phyloP scores from a whole-genome alignment of 2,797 vertebrate genomes.

The Trachurus trachurus region DNA sequence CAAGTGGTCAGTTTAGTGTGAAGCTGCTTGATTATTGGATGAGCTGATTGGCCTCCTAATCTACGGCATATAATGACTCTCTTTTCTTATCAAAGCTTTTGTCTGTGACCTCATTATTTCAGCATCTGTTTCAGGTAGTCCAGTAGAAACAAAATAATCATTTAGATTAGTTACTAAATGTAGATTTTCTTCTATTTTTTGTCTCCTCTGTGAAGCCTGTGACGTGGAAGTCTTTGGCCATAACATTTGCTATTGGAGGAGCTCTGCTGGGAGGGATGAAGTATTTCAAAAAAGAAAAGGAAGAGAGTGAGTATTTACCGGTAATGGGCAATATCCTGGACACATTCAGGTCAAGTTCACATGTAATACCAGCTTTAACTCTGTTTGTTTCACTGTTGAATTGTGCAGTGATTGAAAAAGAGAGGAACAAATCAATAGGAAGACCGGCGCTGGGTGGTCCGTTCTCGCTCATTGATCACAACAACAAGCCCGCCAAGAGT shows the following conservation, averaged over 20 bases:
- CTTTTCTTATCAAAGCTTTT: background rate
- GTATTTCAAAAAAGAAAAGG: slow-evolving; percentile 91
- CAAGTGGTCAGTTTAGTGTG: background rate
- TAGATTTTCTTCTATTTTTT: background rate
- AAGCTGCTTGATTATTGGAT: background rate
- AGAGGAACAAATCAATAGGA: slow-evolving; percentile 90
- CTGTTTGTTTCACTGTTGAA: background rate
- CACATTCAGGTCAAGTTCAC: background rate
- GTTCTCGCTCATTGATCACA: slow-evolving; percentile 91
- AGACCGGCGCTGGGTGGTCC: slow-evolving; percentile 93
- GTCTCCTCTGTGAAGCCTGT: slow-evolving; percentile 87
- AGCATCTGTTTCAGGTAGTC: background rate
- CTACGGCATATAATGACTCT: too few species aligned
- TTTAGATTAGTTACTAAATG: background rate
- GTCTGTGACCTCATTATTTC: background rate
- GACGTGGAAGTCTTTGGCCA: slow-evolving; percentile 93
- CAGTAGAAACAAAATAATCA: background rate
- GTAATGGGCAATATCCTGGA: rapidly evolving
- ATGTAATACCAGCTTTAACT: background rate
- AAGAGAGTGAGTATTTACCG: slow-evolving; percentile 88
- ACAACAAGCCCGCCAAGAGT: slow-evolving; percentile 87
- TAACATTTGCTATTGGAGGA: slow-evolving; percentile 91
- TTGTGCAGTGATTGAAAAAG: slow-evolving; percentile 89
- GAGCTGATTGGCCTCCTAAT: too few species aligned
- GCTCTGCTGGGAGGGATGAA: slow-evolving; percentile 91